Percentiles rank a stretch among this genome's conserved stretches.
Conservation (phyloP, 2,113 vertebrate species). For the Micronisus gabar region DNA sequence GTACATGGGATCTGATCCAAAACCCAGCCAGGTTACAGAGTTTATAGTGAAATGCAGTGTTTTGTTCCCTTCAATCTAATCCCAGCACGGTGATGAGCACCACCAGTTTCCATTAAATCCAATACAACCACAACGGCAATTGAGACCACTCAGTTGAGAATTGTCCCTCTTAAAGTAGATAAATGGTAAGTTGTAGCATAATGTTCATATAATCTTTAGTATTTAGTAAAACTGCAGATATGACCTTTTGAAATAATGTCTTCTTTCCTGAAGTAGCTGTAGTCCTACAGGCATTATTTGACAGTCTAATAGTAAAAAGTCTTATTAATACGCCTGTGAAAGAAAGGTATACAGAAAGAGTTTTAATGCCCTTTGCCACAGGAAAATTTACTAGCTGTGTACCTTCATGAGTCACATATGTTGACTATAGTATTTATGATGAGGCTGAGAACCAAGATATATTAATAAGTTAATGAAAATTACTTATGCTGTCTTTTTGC, state of each 20-base stretch:
- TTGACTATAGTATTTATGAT: slow-evolving; percentile 60
- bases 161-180: background rate
- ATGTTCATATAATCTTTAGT: background rate
- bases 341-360: slow-evolving; percentile 24
- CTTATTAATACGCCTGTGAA: slow-evolving; percentile 3
- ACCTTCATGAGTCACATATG: slow-evolving; percentile 59
- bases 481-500: slow-evolving; percentile 38
- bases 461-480: slow-evolving; percentile 64
- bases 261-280: slow-evolving; percentile 13
- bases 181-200: background rate
- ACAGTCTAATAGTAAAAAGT: slow-evolving; percentile 12
- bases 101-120: background rate
- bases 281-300: background rate
- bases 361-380: slow-evolving; percentile 46
- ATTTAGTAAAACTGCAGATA: background rate
- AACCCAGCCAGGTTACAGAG: background rate
- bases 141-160: background rate
- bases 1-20: background rate
- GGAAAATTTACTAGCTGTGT: slow-evolving; percentile 62
- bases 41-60: background rate
- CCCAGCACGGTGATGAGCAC: background rate
- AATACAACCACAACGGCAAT: background rate
- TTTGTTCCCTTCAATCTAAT: background rate
- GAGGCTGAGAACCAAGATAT: slow-evolving; percentile 34
- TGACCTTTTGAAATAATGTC: background rate